These are phyloP conservation scores for Clupea harengus DNA, from an alignment of 2,113 vertebrate species.

Conservation along the genomic window DNA sequence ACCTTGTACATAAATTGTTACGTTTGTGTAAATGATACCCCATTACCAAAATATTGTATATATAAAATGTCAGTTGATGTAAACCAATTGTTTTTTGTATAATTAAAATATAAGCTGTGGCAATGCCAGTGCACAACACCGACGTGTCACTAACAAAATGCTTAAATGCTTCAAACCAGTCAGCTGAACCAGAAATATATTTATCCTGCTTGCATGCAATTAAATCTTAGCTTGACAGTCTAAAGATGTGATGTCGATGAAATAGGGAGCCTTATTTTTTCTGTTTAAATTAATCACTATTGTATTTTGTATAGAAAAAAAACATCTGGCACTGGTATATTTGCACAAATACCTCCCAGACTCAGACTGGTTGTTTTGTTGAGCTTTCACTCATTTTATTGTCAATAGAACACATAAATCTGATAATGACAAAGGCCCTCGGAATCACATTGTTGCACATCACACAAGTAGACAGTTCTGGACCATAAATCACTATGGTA, in stretches of 20 bases:
- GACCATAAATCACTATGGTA: background rate
- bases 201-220: background rate
- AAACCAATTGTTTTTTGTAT: background rate
- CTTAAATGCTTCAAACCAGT: background rate
- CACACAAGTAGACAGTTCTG: background rate
- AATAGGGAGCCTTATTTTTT: background rate
- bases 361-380: background rate
- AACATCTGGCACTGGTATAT: background rate
- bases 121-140: background rate
- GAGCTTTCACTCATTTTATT: background rate
- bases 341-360: background rate
- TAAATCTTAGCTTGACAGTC: background rate
- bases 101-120: background rate
- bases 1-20: conserved; percentile 6
- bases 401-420: background rate
- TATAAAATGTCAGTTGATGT: background rate
- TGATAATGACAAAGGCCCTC: background rate
- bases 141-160: background rate
- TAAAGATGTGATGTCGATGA: background rate
- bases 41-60: background rate
- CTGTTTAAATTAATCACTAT: background rate
- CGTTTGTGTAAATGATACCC: background rate
- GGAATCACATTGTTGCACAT: background rate
- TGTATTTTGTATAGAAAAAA: background rate
- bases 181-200: background rate